Evolutionary conservation across 2,888 invertebrate genomes (phyloP).

Genomic region (Aleiodes alternator): DNA sequence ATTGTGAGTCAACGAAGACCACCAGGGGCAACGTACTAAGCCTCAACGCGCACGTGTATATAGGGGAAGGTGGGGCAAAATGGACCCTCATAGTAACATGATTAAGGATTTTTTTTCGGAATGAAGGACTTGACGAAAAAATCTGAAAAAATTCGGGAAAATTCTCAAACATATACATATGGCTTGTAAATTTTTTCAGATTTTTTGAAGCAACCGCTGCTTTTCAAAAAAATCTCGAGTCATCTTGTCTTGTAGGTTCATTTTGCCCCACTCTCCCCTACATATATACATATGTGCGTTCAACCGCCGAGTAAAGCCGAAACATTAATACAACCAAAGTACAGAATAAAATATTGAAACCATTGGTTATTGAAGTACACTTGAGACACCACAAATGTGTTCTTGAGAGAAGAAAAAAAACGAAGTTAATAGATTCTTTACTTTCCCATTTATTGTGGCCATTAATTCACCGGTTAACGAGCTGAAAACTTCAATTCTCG

Average conservation of each 20-base stretch:
- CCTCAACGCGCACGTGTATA: constrained; percentile 8
- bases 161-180: no score
- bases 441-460: background rate
- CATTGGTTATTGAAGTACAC: background rate
- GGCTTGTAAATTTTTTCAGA: no score
- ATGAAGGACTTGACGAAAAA: no score
- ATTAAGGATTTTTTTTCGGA: no score
- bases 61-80: no score
- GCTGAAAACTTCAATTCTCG: background rate
- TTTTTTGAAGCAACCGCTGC: no score
- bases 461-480: constrained; percentile 15
- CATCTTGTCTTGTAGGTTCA: no score
- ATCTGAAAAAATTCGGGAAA: no score
- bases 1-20: background rate
- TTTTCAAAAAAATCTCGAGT: no score
- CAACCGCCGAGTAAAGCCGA: background rate
- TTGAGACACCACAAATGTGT: constrained; percentile 7
- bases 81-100: no score
- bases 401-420: background rate
- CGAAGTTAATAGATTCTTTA: constrained; percentile 8
- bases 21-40: constrained; percentile 4
- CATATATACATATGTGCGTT: no score
- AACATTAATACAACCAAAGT: constrained; percentile 5
- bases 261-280: no score
- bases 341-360: background rate